phyloP scores from a whole-genome alignment of 2,888 invertebrate species.

The Rotaria socialis region DNA sequence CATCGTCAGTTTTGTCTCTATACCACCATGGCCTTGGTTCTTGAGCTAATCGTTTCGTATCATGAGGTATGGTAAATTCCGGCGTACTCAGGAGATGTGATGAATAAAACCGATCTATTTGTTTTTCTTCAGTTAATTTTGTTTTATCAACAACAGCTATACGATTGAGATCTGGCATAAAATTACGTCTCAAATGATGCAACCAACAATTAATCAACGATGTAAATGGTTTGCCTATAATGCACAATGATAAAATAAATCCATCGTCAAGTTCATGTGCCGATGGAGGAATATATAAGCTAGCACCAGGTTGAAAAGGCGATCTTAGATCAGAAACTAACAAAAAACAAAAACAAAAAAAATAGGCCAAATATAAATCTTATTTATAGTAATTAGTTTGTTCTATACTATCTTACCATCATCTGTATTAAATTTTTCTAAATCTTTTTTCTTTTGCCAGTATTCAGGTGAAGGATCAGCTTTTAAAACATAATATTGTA shows the following conservation, averaged over 20 bases:
- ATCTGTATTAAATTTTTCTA: slow-evolving; percentile 36
- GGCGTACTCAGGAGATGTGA: not conserved
- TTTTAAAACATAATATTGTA: slow-evolving; percentile 77
- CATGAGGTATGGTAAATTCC: not conserved
- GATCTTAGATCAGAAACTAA: slow-evolving; percentile 7
- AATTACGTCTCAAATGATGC: not conserved
- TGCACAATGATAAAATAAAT: slow-evolving; percentile 77
- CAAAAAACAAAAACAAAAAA: not conserved
- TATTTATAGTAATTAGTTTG: too few species aligned
- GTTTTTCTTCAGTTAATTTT: not conserved
- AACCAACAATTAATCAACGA: slow-evolving; percentile 22
- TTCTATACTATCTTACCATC: not conserved
- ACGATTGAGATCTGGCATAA: not conserved
- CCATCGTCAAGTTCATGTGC: slow-evolving; percentile 90
- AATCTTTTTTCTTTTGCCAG: slow-evolving; percentile 29
- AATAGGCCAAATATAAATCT: too few species aligned
- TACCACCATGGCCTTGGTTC: slow-evolving; percentile 3
- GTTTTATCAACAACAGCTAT: slow-evolving; percentile 7
- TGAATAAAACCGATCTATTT: slow-evolving; percentile 8
- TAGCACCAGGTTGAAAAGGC: slow-evolving; percentile 24
- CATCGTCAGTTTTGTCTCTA: not conserved
- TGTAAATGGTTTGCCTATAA: slow-evolving; percentile 70
- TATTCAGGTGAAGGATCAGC: slow-evolving; percentile 65
- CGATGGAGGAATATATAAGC: slow-evolving; percentile 63
- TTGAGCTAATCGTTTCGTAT: not conserved